These are phyloP conservation scores for Limnodromus scolopaceus DNA, from an alignment of 2,797 vertebrate genomes.

Conservation along the genomic window DNA sequence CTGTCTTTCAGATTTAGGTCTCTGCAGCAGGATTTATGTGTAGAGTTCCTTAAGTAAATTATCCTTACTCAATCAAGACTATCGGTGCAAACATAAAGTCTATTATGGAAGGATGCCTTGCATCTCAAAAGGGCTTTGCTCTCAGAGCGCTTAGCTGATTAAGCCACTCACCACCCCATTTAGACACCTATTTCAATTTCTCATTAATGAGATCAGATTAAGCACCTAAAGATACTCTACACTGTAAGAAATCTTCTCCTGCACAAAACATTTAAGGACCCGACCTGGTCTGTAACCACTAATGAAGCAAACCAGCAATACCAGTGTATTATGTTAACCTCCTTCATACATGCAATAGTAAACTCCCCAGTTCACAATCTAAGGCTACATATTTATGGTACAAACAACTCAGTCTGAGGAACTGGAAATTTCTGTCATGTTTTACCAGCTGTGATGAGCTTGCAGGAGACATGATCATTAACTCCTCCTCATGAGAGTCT, in stretches of 20 bases:
- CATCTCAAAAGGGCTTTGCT: not conserved
- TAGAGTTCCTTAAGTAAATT: not conserved
- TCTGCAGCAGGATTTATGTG: not conserved
- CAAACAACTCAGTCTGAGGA: not conserved
- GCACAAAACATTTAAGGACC: not conserved
- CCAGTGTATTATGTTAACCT: not conserved
- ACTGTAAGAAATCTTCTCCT: not conserved
- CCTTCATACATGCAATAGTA: rapidly evolving
- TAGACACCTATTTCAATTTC: not conserved
- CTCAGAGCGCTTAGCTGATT: not conserved
- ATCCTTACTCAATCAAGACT: not conserved
- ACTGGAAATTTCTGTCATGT: rapidly evolving
- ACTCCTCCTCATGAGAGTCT: not conserved
- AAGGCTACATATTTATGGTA: rapidly evolving
- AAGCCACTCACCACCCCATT: not conserved
- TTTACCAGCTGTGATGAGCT: not conserved
- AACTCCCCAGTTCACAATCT: not conserved
- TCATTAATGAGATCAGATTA: not conserved
- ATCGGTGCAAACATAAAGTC: not conserved
- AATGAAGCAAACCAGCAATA: not conserved
- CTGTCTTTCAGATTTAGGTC: not conserved
- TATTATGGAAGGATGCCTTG: not conserved
- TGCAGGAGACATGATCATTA: not conserved
- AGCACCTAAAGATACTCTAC: not conserved
- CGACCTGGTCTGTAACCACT: not conserved